Evolutionary conservation across 2,797 vertebrate species (phyloP).

Genomic region (Catamblyrhynchus diadema): DNA sequence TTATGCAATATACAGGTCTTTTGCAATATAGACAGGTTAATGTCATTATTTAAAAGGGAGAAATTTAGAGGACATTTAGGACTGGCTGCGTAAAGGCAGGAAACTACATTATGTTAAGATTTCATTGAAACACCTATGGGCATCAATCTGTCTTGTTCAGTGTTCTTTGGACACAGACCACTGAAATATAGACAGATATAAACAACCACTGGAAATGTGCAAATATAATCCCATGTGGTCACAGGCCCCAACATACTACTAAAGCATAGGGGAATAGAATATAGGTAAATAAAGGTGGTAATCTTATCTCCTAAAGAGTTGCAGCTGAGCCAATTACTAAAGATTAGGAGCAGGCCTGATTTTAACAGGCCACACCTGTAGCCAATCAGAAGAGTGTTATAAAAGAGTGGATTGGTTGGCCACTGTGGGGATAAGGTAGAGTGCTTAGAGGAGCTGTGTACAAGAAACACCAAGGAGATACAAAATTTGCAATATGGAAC

Average conservation of each 20-base stretch:
- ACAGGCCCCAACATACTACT: not conserved
- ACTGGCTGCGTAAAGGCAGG: not conserved
- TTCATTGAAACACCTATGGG: not conserved
- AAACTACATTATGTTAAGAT: not conserved
- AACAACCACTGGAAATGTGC: not conserved
- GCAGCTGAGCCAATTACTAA: too few species aligned
- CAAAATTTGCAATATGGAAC: too few species aligned
- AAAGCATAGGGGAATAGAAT: not conserved
- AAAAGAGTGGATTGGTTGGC: too few species aligned
- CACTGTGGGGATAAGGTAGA: too few species aligned
- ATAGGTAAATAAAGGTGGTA: too few species aligned
- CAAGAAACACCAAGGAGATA: too few species aligned
- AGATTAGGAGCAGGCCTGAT: too few species aligned
- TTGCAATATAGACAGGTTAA: not conserved
- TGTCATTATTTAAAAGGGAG: not conserved
- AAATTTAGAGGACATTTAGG: not conserved
- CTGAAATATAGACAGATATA: not conserved
- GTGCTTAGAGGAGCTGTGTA: too few species aligned
- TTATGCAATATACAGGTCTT: not conserved
- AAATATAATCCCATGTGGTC: not conserved
- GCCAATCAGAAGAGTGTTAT: too few species aligned
- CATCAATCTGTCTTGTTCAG: not conserved
- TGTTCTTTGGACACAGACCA: not conserved
- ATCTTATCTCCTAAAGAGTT: too few species aligned
- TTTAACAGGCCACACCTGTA: too few species aligned